These are phyloP conservation scores for Chorisops tibialis DNA, from an alignment of 2,888 invertebrate species.

Conservation along the genomic window DNA sequence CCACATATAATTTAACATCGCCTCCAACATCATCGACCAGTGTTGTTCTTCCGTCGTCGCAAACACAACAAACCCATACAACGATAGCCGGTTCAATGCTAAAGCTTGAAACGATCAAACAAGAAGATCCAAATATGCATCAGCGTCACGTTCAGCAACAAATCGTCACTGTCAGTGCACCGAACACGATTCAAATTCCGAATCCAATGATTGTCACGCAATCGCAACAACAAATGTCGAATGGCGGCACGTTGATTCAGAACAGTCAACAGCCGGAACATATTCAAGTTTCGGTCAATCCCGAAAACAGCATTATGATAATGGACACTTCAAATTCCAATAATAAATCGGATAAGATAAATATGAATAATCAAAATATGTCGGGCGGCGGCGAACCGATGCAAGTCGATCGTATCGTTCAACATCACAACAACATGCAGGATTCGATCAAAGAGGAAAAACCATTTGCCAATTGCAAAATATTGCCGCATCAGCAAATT, in stretches of 20 bases:
- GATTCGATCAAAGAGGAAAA: conserved; percentile 32
- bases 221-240: conserved; percentile 39
- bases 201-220: conserved; percentile 39
- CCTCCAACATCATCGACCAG: conserved; percentile 39
- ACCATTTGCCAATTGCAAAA: conserved; percentile 30
- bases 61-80: conserved; percentile 38
- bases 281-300: conserved; percentile 34
- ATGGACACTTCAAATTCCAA: conserved; percentile 30
- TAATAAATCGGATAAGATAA: conserved; percentile 19
- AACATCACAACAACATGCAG: neutral
- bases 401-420: conserved; percentile 20
- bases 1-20: conserved; percentile 38
- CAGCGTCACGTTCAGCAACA: conserved; percentile 31
- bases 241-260: conserved; percentile 41
- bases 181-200: conserved; percentile 40
- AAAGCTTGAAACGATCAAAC: conserved; percentile 36
- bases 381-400: conserved; percentile 38
- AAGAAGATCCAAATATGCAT: conserved; percentile 34
- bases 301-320: conserved; percentile 29
- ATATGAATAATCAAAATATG: conserved; percentile 39
- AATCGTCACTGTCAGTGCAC: conserved; percentile 28
- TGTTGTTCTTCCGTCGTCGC: conserved; percentile 34
- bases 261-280: conserved; percentile 36
- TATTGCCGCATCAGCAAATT: conserved; percentile 27
- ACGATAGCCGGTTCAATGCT: conserved; percentile 32